Base-by-base conservation (phyloP, 2,113 vertebrate species). In the Mus musculus region DNA sequence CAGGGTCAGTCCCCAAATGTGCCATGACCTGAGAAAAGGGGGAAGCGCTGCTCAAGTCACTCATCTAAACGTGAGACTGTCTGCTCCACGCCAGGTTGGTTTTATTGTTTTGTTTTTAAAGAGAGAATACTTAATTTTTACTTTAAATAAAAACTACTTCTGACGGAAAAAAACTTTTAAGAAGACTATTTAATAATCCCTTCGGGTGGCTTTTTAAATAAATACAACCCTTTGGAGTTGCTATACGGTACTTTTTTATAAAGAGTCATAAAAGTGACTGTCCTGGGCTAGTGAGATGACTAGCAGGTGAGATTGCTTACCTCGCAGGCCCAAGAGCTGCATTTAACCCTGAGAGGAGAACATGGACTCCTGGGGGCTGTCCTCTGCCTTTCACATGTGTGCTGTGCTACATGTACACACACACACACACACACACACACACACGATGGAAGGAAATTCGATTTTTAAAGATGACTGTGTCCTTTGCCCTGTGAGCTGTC, bases 61-160 rank as follows among this genome's bases (percentile, higher is more conserved):
- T 78, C 71, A 85, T 52, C 76, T 85, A 69, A 92, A 86, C 77
- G 13, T 76, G 80, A 93, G 85, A 73, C 24, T 20, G 26, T 56
- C 92, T 94, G 46, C 72, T 63, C 67, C 49, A 90, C 0, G 42
- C 13, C 28, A 65, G 24, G 26, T 46, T 46, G 59, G 4, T 63
- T 85, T 85, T 46, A 85, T 65, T 65, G 39, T 65, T 85, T 65
- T 65, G 30, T 86, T 95, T 88, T 88, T 94, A 92, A 95, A 95
- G 26, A 94, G 39, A 92, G 16, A 91, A 5, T 75, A 84, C 49
- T 92, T 95, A 89, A 75, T 90, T 97, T 97, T 95, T 84, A 97
- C 76, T 89, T 95, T 92, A 95, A 96, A 88, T 90, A 85, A 96
- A 96, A 92, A 73, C 85, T 89, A 93, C 24, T 77, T 93, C 54